Evolutionary conservation across 2,797 vertebrate genomes (phyloP), one percentile per base, ranked within the genome.

Genomic region (Sphenodon punctatus): DNA sequence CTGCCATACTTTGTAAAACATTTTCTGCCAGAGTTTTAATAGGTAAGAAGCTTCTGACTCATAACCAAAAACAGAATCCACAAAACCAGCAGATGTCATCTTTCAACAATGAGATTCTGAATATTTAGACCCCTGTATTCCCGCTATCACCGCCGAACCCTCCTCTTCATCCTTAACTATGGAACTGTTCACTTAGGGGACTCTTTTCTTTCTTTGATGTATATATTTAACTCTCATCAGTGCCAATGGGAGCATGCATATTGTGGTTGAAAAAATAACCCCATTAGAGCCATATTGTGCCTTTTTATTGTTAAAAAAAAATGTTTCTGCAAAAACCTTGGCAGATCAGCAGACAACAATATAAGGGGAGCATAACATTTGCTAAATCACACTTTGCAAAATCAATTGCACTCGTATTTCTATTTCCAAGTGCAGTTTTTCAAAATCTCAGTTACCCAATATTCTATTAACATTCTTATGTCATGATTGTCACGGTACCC

Each of bases 1-100:
- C 41, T 92, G 66, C 70, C 70, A 89, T 77, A 84, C 48, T 88
- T 92, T 81, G 15, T 85, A 85, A 88, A 93, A 82, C 15, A 83
- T 85, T 93, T 91, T 84, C 82, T 81, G 20, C 72, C 11, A 85
- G 41, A 75, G 71, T 76, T 93, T 90, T 89, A 91, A 78, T 77
- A 75, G 73, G 25, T 80, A 27, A 53, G 63, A 67, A 58, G 60
- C 43, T 90, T 90, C 77, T 89, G 66, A 91, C 75, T 94, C 73
- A 76, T 10, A 86, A 82, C 61, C 70, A 80, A 73, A 56, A 74
- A 79, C 59, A 68, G 68, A 88, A 85, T 20, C 65, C 39, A 83
- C 16, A 63, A 65, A 67, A 71, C 23, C n/a, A 41, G 34, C 32
- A 88, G 82, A 89, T 48, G 43, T 75, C 78, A 84, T 78, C 74